Conservation (phyloP, 2,888 invertebrate genomes). For the Chorisops tibialis region DNA sequence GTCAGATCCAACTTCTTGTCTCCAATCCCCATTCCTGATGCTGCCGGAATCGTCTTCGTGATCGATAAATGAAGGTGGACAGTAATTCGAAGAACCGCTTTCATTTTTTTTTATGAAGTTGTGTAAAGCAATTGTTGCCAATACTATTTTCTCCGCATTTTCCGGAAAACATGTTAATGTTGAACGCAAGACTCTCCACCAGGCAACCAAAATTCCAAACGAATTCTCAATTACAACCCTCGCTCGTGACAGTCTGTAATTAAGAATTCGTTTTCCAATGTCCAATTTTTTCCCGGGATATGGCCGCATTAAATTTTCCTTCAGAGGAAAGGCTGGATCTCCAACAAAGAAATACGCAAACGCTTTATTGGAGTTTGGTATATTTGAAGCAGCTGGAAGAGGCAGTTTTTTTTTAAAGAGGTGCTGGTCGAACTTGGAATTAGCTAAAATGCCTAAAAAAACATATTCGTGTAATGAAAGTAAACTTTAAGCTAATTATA, state of each 20-base stretch:
- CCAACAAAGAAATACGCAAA: not conserved
- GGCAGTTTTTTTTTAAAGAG: not conserved
- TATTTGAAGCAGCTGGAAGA: not conserved
- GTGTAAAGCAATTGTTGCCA: constrained; percentile 1
- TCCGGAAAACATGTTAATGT: not conserved
- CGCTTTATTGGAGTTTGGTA: too few relatives aligned
- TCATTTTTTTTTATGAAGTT: constrained; percentile 6
- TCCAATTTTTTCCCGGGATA: not conserved
- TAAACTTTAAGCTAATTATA: too few relatives aligned
- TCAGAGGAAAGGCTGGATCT: not conserved
- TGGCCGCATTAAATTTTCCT: not conserved
- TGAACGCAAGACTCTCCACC: too few relatives aligned
- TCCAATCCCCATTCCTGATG: not conserved
- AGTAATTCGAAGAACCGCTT: not conserved
- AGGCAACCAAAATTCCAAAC: not conserved
- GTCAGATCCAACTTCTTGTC: not conserved
- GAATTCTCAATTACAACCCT: not conserved
- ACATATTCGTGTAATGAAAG: not conserved
- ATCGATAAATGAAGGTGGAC: not conserved
- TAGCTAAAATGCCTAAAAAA: too few relatives aligned
- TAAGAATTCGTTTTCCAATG: not conserved
- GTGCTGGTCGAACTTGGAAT: too few relatives aligned
- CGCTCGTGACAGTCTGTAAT: not conserved
- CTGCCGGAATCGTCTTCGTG: not conserved
- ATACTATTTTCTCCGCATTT: not conserved